Evolutionary conservation across 2,888 invertebrate genomes (phyloP), one percentile per base, ranked within the genome.

Genomic region (Spilosoma lubricipeda): DNA sequence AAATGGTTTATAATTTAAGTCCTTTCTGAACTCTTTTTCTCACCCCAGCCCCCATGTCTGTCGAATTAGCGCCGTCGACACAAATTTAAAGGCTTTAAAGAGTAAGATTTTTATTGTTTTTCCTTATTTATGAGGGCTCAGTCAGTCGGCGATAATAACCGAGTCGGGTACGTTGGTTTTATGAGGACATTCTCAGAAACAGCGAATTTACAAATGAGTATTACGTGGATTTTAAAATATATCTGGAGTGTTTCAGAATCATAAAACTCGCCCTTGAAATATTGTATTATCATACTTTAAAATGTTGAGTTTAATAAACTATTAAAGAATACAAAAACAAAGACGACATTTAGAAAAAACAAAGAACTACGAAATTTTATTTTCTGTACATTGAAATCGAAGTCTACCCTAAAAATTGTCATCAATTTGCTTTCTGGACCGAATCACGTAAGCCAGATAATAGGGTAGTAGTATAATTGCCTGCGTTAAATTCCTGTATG

Each of bases 381-480:
- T 18, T 27, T n/a, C 20, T 27, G 2, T 30, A 27, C 27, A 27
- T 27, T 63, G 11, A 30, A 30, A 67, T 18, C 20, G 48, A 67
- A 67, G 9, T 11, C 3, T 3, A 30, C 67, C 30, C 11, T 67
- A 33, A 48, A 33, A 48, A 70, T 63, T 70, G 70, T 45, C 23
- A 13, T 30, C 30, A 70, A 63, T 63, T 45, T 42, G 20, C 42
- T 36, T 70, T 70, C 48, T 30, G 5, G 13, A 13, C 27, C 76
- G 74, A 76, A 74, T 76, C 74, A 77, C 74, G 78, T 81, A 76
- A 76, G 67, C 67, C 67, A 71, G 27, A 73, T 36, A 76, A 81
- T 70, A 75, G 76, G 64, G 39, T 64, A 71, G 71, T 59, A 68
- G 59, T 79, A 42, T 48, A 79, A 79, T 80, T 74, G 74, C 72